These are phyloP conservation scores for Tapirus terrestris DNA, from an alignment of 2,113 vertebrate species.

Conservation along the genomic window DNA sequence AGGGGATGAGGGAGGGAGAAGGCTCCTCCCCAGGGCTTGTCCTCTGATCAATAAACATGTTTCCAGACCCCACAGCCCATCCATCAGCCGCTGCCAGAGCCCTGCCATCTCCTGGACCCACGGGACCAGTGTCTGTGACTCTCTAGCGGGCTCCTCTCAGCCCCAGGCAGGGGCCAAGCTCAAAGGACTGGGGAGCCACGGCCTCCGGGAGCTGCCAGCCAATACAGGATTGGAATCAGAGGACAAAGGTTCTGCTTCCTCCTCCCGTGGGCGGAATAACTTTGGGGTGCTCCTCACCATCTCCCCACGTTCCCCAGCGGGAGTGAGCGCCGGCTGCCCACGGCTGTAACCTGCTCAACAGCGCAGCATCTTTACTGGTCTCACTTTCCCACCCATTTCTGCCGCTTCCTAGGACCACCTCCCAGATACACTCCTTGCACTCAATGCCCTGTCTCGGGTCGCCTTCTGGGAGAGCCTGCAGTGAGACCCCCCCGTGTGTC, in stretches of 20 bases:
- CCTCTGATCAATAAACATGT: neutral
- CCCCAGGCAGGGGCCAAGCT: neutral
- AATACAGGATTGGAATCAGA: fast-evolving
- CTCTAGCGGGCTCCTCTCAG: neutral
- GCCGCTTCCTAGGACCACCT: neutral
- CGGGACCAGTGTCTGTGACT: neutral
- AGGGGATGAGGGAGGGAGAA: neutral
- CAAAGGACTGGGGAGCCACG: neutral
- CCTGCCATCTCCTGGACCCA: neutral
- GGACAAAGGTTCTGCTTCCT: neutral
- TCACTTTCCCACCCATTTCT: neutral
- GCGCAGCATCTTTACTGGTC: fast-evolving
- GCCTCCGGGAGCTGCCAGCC: neutral
- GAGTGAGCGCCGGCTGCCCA: fast-evolving
- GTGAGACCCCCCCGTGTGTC: neutral
- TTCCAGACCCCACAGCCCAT: neutral
- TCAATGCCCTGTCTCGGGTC: fast-evolving
- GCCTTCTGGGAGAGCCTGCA: neutral
- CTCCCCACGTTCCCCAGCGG: too few species aligned
- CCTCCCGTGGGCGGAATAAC: fast-evolving
- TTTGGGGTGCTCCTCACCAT: neutral
- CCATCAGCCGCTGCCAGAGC: neutral
- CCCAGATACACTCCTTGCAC: fast-evolving
- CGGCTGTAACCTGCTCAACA: fast-evolving
- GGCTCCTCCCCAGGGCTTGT: fast-evolving